Percentiles rank a stretch among this genome's conserved stretches.
Evolutionary conservation across 2,797 vertebrate species (phyloP).

Genomic region (Schizopygopsis malacanthus): DNA sequence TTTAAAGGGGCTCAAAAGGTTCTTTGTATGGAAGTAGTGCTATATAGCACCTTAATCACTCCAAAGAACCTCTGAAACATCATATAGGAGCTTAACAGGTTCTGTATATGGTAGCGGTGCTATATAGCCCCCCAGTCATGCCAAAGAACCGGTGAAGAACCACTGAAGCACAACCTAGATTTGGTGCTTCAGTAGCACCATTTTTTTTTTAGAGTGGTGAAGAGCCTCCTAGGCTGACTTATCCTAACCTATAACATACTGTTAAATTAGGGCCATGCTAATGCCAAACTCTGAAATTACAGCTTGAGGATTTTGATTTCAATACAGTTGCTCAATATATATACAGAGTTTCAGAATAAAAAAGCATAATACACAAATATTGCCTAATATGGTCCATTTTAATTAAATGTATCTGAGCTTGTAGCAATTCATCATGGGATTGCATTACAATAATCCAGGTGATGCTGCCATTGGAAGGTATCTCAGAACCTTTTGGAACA

Average conservation of each 20-base stretch:
- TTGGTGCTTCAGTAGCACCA: too few species aligned
- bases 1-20: too few species aligned
- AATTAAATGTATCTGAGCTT: neutral
- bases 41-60: too few species aligned
- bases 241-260: neutral
- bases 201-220: neutral
- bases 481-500: constrained; percentile 3
- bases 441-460: neutral
- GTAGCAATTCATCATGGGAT: neutral
- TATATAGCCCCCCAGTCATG: too few species aligned
- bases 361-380: neutral
- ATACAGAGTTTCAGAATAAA: neutral
- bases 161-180: too few species aligned
- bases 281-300: neutral
- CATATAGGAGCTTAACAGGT: too few species aligned
- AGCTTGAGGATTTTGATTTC: neutral
- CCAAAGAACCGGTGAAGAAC: too few species aligned
- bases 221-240: too few species aligned
- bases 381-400: neutral
- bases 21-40: too few species aligned
- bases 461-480: neutral
- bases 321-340: too few species aligned
- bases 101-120: too few species aligned
- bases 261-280: neutral
- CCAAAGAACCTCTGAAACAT: too few species aligned